Percentiles rank a stretch among this genome's conserved stretches.
Evolutionary conservation across 2,888 invertebrate genomes (phyloP).

Genomic region (Dusona sp.): DNA sequence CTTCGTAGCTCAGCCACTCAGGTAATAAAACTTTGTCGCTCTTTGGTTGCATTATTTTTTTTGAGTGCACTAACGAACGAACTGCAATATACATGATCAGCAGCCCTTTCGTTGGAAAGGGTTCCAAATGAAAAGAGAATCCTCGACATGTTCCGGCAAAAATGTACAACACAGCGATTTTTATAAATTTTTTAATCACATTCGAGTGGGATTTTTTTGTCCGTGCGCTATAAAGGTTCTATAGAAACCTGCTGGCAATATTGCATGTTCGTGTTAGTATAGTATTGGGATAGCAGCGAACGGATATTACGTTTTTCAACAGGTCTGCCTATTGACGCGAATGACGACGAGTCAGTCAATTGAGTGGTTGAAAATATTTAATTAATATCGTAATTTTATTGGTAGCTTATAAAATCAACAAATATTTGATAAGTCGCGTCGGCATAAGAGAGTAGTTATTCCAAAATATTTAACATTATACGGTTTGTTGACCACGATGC

Average conservation of each 20-base stretch:
- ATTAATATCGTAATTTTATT: neutral
- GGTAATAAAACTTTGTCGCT: neutral
- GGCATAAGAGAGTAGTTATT: too few relatives aligned
- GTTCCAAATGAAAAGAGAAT: neutral
- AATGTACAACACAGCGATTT: neutral
- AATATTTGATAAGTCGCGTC: too few relatives aligned
- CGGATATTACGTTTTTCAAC: neutral
- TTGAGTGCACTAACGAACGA: neutral
- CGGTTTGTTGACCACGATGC: too few relatives aligned
- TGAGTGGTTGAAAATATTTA: neutral
- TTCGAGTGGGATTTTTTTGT: neutral
- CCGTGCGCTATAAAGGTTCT: neutral
- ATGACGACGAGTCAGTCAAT: neutral
- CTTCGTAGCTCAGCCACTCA: neutral
- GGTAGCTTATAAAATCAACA: neutral
- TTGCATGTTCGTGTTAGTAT: neutral
- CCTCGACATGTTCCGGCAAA: neutral
- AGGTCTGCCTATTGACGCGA: neutral
- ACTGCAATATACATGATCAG: neutral
- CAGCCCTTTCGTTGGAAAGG: neutral
- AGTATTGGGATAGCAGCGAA: neutral
- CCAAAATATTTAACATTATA: too few relatives aligned
- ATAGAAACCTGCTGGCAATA: neutral
- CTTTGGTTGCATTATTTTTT: neutral
- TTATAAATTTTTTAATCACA: neutral